phyloP scores from a whole-genome alignment of 2,113 vertebrate genomes.

The Xiphophorus hellerii region DNA sequence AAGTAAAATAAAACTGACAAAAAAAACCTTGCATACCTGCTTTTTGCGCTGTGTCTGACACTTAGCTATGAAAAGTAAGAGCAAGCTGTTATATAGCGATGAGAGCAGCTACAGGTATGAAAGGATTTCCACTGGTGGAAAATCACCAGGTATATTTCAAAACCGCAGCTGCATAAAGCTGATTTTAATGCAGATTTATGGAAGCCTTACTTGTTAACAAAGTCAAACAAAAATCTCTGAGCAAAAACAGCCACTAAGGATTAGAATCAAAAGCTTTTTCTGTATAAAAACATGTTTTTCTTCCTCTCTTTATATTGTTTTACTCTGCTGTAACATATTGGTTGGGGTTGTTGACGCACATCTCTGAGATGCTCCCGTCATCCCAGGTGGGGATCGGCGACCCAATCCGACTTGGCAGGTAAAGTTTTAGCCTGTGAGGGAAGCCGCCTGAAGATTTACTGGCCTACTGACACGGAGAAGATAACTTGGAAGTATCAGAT shows the following conservation, averaged over 20 bases:
- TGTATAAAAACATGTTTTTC: too few species aligned
- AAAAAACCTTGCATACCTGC: not conserved
- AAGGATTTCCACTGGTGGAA: slow-evolving; percentile 29
- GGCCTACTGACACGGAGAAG: slow-evolving; percentile 15
- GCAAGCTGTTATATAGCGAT: slow-evolving; percentile 35
- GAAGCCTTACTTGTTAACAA: not conserved
- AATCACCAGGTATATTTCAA: slow-evolving; percentile 21
- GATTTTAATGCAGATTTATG: not conserved
- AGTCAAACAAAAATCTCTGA: not conserved
- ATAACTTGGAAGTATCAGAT: slow-evolving; percentile 35
- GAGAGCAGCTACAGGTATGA: not conserved
- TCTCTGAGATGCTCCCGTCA: slow-evolving; percentile 11
- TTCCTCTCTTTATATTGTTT: not conserved
- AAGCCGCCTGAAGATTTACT: slow-evolving; percentile 49
- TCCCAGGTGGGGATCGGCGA: slow-evolving; percentile 23
- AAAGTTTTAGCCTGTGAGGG: slow-evolving; percentile 20
- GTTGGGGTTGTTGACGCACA: slow-evolving; percentile 40
- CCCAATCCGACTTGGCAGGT: slow-evolving; percentile 33
- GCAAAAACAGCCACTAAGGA: not conserved
- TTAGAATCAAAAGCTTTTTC: not conserved
- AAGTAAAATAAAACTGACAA: not conserved
- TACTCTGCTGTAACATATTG: not conserved
- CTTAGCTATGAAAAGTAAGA: slow-evolving; percentile 58
- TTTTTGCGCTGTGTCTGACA: slow-evolving; percentile 31
- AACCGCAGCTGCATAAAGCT: slow-evolving; percentile 9